Conservation (phyloP, 2,888 invertebrate genomes). For the Tenodera sinensis region DNA sequence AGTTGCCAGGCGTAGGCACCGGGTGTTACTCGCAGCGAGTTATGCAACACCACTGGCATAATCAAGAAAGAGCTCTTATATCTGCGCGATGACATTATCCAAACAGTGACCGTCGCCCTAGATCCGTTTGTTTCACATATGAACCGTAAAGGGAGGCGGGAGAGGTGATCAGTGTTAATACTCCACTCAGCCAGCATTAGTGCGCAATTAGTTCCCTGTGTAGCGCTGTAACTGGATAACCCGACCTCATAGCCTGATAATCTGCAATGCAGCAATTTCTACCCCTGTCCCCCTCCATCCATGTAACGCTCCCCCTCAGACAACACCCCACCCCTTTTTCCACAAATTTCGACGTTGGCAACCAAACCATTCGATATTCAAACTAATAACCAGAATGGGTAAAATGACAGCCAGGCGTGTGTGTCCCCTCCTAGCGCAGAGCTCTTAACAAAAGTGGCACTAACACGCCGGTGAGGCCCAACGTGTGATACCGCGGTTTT, state of each 20-base stretch:
- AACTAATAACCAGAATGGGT: neutral
- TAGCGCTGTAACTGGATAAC: neutral
- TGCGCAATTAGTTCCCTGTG: conserved; percentile 6
- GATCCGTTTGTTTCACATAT: neutral
- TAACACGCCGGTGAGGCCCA: neutral
- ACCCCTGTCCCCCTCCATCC: neutral
- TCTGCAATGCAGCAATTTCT: conserved; percentile 10
- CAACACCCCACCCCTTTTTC: neutral
- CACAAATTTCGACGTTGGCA: neutral
- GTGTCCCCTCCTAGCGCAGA: neutral
- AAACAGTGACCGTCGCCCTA: neutral
- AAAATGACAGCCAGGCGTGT: neutral
- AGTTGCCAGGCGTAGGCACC: too few relatives aligned
- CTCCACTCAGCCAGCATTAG: neutral
- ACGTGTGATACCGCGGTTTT: neutral
- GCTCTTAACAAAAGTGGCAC: neutral
- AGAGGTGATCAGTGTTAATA: neutral
- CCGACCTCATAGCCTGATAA: neutral
- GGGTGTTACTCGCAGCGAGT: too few relatives aligned
- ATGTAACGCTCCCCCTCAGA: neutral
- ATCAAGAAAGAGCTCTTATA: neutral
- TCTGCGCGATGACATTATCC: too few relatives aligned
- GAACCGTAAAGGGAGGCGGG: neutral
- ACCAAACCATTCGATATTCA: conserved; percentile 10
- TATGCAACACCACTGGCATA: too few relatives aligned